phyloP scores from a whole-genome alignment of 2,888 invertebrate genomes.

The Torymus texanus region DNA sequence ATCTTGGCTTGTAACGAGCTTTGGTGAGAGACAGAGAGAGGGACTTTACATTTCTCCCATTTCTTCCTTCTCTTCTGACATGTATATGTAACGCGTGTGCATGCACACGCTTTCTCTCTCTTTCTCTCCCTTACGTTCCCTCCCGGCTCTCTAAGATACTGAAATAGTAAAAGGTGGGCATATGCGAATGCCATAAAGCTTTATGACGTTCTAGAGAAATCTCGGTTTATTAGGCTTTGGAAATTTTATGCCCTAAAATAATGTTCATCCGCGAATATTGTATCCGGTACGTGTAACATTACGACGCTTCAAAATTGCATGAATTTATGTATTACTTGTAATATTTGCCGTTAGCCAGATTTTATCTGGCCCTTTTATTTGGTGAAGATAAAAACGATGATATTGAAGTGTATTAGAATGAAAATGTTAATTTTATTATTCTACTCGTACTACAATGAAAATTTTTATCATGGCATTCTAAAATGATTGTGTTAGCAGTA shows the following conservation, averaged over 20 bases:
- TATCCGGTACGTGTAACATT: conserved; percentile 22
- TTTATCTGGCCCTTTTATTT: neutral
- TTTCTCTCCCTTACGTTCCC: neutral
- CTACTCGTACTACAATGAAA: too few species aligned
- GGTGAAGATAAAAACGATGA: too few species aligned
- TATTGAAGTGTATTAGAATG: too few species aligned
- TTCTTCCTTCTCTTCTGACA: neutral
- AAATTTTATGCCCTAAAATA: conserved; percentile 38
- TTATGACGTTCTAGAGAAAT: conserved; percentile 41
- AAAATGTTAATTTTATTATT: too few species aligned
- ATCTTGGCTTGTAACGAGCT: conserved; percentile 9
- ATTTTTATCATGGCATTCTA: too few species aligned
- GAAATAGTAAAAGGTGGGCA: conserved; percentile 28
- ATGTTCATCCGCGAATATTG: conserved; percentile 44
- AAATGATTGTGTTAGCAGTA: too few species aligned
- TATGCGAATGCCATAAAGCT: conserved; percentile 38
- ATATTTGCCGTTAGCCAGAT: neutral
- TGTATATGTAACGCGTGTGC: too few species aligned
- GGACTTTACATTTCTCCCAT: conserved; percentile 39
- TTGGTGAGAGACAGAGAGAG: neutral
- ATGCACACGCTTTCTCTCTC: neutral
- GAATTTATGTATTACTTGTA: conserved; percentile 48
- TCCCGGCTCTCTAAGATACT: conserved; percentile 5
- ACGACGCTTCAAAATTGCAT: conserved; percentile 43
- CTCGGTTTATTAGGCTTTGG: conserved; percentile 44